Evolutionary conservation across 23 tunicate species (phyloP).

Genomic region (Corella eumyota): DNA sequence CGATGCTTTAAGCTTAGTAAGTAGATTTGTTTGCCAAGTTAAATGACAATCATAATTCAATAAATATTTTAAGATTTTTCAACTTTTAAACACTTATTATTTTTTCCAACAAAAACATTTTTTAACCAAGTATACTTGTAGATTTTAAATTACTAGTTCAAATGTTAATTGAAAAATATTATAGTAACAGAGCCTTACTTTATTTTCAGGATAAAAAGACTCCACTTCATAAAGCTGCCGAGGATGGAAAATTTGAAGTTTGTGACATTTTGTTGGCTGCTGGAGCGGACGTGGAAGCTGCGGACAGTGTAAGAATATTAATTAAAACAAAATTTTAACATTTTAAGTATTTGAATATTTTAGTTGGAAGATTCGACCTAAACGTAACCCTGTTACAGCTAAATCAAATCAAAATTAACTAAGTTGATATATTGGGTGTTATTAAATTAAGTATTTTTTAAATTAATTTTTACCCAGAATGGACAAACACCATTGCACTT

Average conservation of each 20-base stretch:
- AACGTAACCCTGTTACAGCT: background rate
- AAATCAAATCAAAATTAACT: background rate
- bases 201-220: slow-evolving; percentile 95
- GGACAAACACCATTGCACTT: slow-evolving; percentile 88
- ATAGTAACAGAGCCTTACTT: too few species aligned
- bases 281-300: slow-evolving; percentile 64
- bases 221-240: slow-evolving; percentile 93
- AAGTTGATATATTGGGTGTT: too few species aligned
- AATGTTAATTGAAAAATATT: background rate
- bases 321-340: background rate
- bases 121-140: background rate
- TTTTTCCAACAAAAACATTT: background rate
- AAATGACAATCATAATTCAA: too few species aligned
- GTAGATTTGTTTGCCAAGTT: too few species aligned
- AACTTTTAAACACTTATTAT: background rate
- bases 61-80: too few species aligned
- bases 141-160: background rate
- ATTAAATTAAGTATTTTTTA: too few species aligned
- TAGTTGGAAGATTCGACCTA: background rate
- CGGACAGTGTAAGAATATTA: slow-evolving; percentile 57
- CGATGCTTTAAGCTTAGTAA: slow-evolving; percentile 67
- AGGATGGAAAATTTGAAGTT: slow-evolving; percentile 72
- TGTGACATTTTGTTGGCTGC: slow-evolving; percentile 53
- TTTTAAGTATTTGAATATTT: background rate
- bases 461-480: slow-evolving; percentile 16